These are phyloP conservation scores for Noctilio leporinus DNA, from an alignment of 2,113 vertebrate species.

Conservation along the genomic window DNA sequence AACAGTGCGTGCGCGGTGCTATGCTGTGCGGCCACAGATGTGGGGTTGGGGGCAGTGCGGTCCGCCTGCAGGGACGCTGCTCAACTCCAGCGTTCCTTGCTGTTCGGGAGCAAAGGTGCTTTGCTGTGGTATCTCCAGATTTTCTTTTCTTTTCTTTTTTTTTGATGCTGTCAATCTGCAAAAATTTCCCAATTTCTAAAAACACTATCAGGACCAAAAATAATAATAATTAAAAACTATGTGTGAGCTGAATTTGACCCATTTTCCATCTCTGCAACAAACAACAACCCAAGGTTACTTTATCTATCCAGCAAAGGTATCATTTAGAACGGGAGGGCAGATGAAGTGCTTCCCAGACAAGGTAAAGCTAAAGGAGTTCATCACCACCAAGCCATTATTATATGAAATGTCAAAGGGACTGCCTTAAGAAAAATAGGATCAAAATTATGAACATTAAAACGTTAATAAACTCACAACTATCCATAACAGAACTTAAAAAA, in stretches of 20 bases:
- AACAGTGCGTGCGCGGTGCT: fast-evolving
- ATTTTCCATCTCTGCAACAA: not conserved
- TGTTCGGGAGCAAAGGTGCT: not conserved
- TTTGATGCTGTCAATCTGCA: not conserved
- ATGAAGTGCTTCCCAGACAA: too few relatives aligned
- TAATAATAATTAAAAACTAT: not conserved
- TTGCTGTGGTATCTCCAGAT: not conserved
- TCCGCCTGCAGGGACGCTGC: fast-evolving
- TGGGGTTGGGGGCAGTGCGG: not conserved
- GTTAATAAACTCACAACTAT: too few relatives aligned
- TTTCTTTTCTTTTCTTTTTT: not conserved
- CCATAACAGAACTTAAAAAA: too few relatives aligned
- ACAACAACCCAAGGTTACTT: too few relatives aligned
- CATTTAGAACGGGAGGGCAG: too few relatives aligned
- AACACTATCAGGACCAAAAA: not conserved
- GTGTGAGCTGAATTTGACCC: not conserved
- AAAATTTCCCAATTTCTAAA: not conserved
- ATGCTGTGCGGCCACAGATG: fast-evolving
- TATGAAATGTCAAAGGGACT: too few relatives aligned
- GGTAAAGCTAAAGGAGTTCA: too few relatives aligned
- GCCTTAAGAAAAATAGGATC: too few relatives aligned
- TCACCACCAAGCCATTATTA: too few relatives aligned
- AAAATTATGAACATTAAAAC: too few relatives aligned
- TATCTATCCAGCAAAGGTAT: too few relatives aligned
- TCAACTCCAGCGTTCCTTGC: not conserved